Evolutionary conservation across 2,888 invertebrate genomes (phyloP).

Genomic region (Drosophila koepferae): DNA sequence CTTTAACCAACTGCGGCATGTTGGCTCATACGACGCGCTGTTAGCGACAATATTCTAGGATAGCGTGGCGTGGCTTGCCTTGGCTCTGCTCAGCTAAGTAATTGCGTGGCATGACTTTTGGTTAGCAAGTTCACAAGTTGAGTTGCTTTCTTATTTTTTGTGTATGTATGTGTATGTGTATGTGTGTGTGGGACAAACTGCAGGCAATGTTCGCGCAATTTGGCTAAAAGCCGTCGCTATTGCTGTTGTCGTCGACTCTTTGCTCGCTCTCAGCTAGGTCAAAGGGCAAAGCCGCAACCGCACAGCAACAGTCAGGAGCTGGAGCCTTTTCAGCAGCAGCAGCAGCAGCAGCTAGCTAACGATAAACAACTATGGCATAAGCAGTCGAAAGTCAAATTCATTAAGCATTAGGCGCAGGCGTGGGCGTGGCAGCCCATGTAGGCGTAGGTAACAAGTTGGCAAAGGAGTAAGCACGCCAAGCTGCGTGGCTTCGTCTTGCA

Average conservation of each 20-base stretch:
- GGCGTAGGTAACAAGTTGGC: slow-evolving; percentile 16
- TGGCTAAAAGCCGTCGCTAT: slow-evolving; percentile 73
- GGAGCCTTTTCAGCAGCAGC: slow-evolving; percentile 43
- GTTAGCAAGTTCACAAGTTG: slow-evolving; percentile 60
- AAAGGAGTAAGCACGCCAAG: slow-evolving; percentile 37
- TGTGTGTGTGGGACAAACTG: slow-evolving; percentile 23
- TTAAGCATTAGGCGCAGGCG: slow-evolving; percentile 33
- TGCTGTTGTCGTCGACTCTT: slow-evolving; percentile 15
- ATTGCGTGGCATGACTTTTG: slow-evolving; percentile 68
- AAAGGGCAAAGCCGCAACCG: slow-evolving; percentile 64
- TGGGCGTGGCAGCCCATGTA: slow-evolving; percentile 22
- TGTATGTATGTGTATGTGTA: not conserved
- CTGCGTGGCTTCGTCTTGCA: slow-evolving; percentile 33
- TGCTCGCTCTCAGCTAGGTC: slow-evolving; percentile 69
- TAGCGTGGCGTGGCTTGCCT: not conserved
- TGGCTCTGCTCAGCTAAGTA: slow-evolving; percentile 62
- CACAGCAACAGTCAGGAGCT: slow-evolving; percentile 55
- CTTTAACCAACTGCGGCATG: slow-evolving; percentile 19
- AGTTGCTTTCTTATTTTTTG: not conserved
- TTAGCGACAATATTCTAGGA: slow-evolving; percentile 25
- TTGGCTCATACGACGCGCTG: slow-evolving; percentile 47
- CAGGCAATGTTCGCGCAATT: slow-evolving; percentile 67
- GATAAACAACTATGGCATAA: slow-evolving; percentile 21
- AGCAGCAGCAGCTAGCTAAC: slow-evolving; percentile 27
- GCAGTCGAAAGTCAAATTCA: slow-evolving; percentile 64